Percentiles rank a stretch among this genome's conserved stretches.
These are phyloP conservation scores for Dolichomitus sp. DNA, from an alignment of 2,888 invertebrate genomes.

Conservation along the genomic window DNA sequence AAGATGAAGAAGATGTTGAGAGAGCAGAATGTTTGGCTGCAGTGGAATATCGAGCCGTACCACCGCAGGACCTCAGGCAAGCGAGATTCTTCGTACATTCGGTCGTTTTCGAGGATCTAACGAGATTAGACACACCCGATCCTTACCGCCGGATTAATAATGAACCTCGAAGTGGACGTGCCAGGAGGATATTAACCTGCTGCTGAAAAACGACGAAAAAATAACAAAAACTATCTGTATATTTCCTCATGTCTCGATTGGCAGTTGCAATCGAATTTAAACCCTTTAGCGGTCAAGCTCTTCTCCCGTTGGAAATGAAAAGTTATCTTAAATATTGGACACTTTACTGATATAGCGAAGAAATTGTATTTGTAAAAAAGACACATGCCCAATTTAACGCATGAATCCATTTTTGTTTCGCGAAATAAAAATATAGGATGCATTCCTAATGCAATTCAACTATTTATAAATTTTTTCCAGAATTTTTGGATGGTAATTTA, in stretches of 20 bases:
- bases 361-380: background rate
- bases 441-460: background rate
- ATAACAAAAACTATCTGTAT: background rate
- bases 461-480: too few relatives aligned
- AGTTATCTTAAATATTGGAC: too few relatives aligned
- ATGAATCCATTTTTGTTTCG: background rate
- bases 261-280: background rate
- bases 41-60: slow-evolving; percentile 3
- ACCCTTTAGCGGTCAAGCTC: background rate
- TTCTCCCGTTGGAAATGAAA: too few relatives aligned
- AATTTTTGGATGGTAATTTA: background rate
- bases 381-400: background rate
- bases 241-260: background rate
- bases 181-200: slow-evolving; percentile 11
- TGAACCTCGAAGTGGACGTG: slow-evolving; percentile 28
- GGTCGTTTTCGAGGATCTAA: slow-evolving; percentile 48
- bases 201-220: background rate
- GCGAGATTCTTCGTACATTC: slow-evolving; percentile 12
- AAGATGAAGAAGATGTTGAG: slow-evolving; percentile 18
- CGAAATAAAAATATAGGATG: background rate
- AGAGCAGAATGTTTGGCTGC: slow-evolving; percentile 1
- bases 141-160: slow-evolving; percentile 45
- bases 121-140: slow-evolving; percentile 41
- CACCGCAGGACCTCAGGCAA: slow-evolving; percentile 51
- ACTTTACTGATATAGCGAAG: background rate